Percentiles rank a stretch among this genome's conserved stretches.
These are phyloP conservation scores for Epinotia ramella DNA, from an alignment of 2,888 invertebrate genomes.

Conservation along the genomic window DNA sequence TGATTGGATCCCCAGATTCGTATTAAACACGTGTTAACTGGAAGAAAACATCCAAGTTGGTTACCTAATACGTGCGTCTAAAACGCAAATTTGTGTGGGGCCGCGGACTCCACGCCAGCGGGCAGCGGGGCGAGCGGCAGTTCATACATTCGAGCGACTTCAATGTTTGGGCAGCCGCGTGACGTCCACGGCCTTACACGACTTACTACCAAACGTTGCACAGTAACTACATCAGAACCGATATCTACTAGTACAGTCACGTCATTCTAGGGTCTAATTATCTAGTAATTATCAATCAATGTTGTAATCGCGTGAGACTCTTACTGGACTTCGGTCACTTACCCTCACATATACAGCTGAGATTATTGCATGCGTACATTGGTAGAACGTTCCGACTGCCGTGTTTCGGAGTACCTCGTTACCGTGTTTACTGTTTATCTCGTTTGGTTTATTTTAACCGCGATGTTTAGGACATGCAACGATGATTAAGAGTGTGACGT, in stretches of 20 bases:
- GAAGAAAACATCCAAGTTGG: no score
- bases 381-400: no score
- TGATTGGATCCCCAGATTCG: no score
- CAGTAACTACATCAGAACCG: neutral
- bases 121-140: no score
- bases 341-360: neutral
- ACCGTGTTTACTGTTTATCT: slow-evolving; percentile 36
- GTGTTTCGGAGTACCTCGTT: slow-evolving; percentile 35
- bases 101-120: no score
- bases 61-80: no score
- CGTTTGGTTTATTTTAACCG: slow-evolving; percentile 28
- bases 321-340: neutral
- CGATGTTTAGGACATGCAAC: slow-evolving; percentile 36
- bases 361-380: no score
- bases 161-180: no score
- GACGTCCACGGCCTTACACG: no score
- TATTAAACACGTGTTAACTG: no score
- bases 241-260: neutral
- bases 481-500: slow-evolving; percentile 12
- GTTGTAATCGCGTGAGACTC: neutral
- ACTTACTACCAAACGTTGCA: neutral
- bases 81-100: no score
- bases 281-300: neutral
- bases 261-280: neutral
- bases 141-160: no score